Percentiles rank a stretch among this genome's conserved stretches.
Evolutionary conservation across 2,113 vertebrate genomes (phyloP).

Genomic region (Callithrix jacchus): DNA sequence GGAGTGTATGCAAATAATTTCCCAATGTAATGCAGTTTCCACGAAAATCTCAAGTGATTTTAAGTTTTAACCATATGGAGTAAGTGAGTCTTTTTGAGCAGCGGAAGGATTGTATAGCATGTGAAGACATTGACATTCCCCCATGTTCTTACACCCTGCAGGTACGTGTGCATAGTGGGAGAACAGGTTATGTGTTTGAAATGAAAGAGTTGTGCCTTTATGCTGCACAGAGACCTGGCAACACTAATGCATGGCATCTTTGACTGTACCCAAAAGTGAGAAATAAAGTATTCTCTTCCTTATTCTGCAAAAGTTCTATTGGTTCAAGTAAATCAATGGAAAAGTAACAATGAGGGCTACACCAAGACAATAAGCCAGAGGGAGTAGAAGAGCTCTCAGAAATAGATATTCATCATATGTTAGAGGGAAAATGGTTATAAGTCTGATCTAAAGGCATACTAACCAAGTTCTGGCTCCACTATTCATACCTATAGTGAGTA

Average conservation of each 20-base stretch:
- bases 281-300: not conserved
- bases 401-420: accelerated
- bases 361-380: not conserved
- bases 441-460: not conserved
- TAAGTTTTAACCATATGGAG: not conserved
- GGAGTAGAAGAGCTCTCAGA: no score
- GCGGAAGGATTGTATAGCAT: not conserved
- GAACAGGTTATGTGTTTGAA: not conserved
- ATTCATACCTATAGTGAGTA: not conserved
- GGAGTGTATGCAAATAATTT: not conserved
- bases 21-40: not conserved
- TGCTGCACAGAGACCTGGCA: not conserved
- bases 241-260: not conserved
- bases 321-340: not conserved
- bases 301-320: not conserved
- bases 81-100: not conserved
- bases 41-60: not conserved
- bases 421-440: not conserved
- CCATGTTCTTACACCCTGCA: not conserved
- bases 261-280: not conserved
- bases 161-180: not conserved
- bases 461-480: no score
- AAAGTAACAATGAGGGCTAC: not conserved
- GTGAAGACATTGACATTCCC: not conserved
- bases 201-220: not conserved